These are phyloP conservation scores for Gallinago nigripennis DNA, from an alignment of 2,797 vertebrate genomes.

Conservation along the genomic window DNA sequence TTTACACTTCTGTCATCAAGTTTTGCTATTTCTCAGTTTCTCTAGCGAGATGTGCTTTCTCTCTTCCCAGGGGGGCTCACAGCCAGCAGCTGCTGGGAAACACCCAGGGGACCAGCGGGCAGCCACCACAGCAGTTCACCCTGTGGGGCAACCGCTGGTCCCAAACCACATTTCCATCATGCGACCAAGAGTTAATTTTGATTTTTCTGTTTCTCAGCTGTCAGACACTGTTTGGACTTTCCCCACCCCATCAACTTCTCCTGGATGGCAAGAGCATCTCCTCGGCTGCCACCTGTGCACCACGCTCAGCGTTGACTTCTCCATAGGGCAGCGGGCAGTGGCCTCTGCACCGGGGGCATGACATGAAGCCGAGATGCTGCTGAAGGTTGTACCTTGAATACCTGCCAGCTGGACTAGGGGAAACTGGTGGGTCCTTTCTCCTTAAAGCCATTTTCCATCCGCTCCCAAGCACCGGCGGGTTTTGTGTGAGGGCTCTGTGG, in stretches of 20 bases:
- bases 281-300: accelerated
- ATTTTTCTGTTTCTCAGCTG: background rate
- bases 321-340: background rate
- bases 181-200: background rate
- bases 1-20: accelerated
- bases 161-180: background rate
- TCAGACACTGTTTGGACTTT: background rate
- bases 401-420: background rate
- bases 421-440: background rate
- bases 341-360: background rate
- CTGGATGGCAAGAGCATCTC: background rate
- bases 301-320: accelerated
- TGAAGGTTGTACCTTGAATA: background rate
- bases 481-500: background rate
- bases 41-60: background rate
- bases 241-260: background rate
- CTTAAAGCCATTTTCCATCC: background rate
- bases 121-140: accelerated
- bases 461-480: background rate
- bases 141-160: background rate
- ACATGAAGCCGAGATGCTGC: background rate
- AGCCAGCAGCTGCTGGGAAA: background rate
- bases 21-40: background rate
- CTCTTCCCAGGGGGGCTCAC: background rate
- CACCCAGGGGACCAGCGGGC: background rate